Evolutionary conservation across 2,113 vertebrate species (phyloP).

Genomic region (Macquaria australasica): DNA sequence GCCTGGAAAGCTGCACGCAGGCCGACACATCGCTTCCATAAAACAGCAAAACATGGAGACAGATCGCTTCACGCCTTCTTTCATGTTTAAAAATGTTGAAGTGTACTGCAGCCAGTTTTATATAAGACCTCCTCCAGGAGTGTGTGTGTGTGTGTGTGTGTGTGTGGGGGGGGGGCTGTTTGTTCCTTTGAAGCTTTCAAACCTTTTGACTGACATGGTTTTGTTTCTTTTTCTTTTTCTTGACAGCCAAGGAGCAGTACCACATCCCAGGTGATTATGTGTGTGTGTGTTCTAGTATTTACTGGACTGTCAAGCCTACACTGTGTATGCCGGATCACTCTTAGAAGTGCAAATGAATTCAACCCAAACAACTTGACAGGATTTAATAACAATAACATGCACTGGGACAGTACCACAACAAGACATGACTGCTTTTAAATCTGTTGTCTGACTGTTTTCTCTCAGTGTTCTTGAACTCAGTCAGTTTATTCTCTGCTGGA

Average conservation of each 20-base stretch:
- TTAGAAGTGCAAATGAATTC: neutral
- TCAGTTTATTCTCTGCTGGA: neutral
- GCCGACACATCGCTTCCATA: constrained; percentile 6
- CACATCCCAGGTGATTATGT: constrained; percentile 75
- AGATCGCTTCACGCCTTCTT: constrained; percentile 10
- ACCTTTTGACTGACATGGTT: constrained; percentile 22
- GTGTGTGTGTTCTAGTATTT: neutral
- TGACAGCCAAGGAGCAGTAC: constrained; percentile 84
- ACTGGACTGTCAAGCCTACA: neutral
- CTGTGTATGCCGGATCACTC: neutral
- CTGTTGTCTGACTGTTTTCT: neutral
- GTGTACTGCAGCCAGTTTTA: constrained; percentile 4
- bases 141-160: neutral
- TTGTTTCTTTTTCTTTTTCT: constrained; percentile 57
- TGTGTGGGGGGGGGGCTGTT: neutral
- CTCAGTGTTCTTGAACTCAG: neutral
- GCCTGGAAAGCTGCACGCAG: constrained; percentile 13
- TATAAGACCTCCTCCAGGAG: neutral
- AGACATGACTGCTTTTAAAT: neutral
- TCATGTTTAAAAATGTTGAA: constrained; percentile 3
- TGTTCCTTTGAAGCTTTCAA: neutral
- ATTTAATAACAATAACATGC: neutral
- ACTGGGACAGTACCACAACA: neutral
- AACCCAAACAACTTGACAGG: neutral
- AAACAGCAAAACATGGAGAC: constrained; percentile 2